Percentiles rank a stretch among this genome's conserved stretches.
phyloP scores from a whole-genome alignment of 1,140 invertebrate species.

The Pteromalus puparum region DNA sequence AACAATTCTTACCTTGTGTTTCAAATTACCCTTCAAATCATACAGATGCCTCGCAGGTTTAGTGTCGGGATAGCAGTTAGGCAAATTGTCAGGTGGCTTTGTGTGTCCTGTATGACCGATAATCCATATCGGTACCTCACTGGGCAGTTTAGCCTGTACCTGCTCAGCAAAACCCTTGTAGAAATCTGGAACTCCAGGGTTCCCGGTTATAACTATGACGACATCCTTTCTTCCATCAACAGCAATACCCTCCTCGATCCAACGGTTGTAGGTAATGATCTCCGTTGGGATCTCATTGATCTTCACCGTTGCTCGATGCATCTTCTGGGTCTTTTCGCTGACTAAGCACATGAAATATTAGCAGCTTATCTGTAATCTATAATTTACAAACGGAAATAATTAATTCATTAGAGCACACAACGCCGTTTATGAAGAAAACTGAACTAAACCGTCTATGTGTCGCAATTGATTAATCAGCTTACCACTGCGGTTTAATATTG shows the following conservation, averaged over 20 bases:
- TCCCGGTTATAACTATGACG: conserved; percentile 80
- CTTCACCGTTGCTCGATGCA: conserved; percentile 77
- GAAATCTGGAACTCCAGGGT: conserved; percentile 83
- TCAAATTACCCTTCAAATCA: conserved; percentile 84
- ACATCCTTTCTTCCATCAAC: conserved; percentile 73
- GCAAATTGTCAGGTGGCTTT: conserved; percentile 73
- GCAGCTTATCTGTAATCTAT: neutral
- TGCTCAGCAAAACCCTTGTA: conserved; percentile 83
- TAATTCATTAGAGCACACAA: neutral
- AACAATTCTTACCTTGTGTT: conserved; percentile 80
- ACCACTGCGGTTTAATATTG: no score
- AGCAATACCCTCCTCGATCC: conserved; percentile 79
- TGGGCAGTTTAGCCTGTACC: conserved; percentile 77
- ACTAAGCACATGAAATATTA: neutral
- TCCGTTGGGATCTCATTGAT: conserved; percentile 81
- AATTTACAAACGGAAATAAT: neutral
- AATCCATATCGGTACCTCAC: conserved; percentile 82
- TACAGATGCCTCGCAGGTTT: conserved; percentile 78
- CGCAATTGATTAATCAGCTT: no score
- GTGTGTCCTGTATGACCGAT: conserved; percentile 85
- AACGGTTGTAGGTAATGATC: conserved; percentile 81
- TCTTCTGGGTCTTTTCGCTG: conserved; percentile 58
- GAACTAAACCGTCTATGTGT: no score
- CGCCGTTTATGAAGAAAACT: neutral
- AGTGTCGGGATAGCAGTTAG: conserved; percentile 71